Evolutionary conservation across 1,140 invertebrate species (phyloP), one percentile per base, ranked within the genome.

Genomic region (Trichogramma pretiosum): DNA sequence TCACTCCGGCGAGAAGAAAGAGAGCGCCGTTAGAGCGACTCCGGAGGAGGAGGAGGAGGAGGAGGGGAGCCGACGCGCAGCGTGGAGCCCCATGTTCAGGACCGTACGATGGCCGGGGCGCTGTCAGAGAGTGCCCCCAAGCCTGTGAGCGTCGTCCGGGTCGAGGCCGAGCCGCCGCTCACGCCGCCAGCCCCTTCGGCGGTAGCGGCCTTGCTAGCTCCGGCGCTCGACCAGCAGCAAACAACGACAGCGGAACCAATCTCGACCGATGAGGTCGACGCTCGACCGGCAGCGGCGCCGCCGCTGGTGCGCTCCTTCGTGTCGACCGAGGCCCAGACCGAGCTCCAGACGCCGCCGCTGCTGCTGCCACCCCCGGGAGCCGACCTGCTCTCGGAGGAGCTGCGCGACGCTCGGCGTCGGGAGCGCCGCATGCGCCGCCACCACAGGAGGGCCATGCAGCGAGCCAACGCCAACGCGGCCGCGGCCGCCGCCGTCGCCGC

Each of bases 241-340:
- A 23, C 45, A 39, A 17, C 22, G 9, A 34, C 52, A 43, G 41
- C 35, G 30, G 22, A 41, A 49, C 28, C 49, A 46, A 34, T 45
- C 48, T 13, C 42, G 42, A 42, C 18, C 32, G n/a, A 19, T n/a
- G 2, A n/a, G 16, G 14, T 23, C 11, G 62, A 66, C 23, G 62
- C 66, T 42, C 65, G 64, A 53, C 60, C 26, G 60, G 62, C 33
- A 58, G 62, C 39, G 62, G 65, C 48, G 61, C 56, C 45, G 52
- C 54, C 21, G 13, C 52, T 24, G 19, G 43, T 21, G 2, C 51
- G 64, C 1, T 70, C 62, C 3, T 70, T 64, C 50, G 63, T 61
- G 17, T 70, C 66, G 32, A 68, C 68, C 7, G 69, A 72, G 45
- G 69, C 69, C 7, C 69, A 72, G 40, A 72, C 69, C 33, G 69